phyloP scores from a whole-genome alignment of 2,797 vertebrate species.

The Arctocebus calabarensis region DNA sequence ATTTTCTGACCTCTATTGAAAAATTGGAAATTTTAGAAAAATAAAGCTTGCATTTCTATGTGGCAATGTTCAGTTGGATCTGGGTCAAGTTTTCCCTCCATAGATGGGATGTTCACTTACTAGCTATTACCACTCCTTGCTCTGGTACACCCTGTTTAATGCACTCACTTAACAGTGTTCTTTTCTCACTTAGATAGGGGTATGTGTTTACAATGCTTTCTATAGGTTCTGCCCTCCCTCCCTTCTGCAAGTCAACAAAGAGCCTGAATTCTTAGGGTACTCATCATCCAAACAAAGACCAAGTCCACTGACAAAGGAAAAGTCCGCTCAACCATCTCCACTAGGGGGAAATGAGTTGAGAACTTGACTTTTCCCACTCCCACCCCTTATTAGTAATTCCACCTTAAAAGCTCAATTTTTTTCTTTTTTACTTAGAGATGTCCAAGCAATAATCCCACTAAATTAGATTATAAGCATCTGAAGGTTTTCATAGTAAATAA shows the following conservation, averaged over 20 bases:
- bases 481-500: conserved; percentile 81
- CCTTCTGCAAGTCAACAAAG: conserved; percentile 1
- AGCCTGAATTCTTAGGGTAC: background rate
- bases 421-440: conserved; percentile 65
- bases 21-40: background rate
- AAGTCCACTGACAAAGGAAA: background rate
- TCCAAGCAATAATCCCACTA: conserved; percentile 74
- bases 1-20: background rate
- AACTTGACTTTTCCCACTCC: background rate
- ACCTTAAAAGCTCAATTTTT: conserved; percentile 65
- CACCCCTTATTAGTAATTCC: conserved; percentile 60
- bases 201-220: background rate
- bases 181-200: background rate
- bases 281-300: conserved; percentile 19
- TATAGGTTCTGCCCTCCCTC: background rate
- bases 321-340: background rate
- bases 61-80: background rate
- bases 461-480: conserved; percentile 82
- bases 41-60: background rate
- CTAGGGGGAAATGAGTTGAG: conserved; percentile 25
- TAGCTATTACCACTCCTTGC: no score
- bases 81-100: background rate
- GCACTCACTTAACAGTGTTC: fast-evolving
- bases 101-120: background rate
- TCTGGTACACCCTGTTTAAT: fast-evolving